Evolutionary conservation across 2,113 vertebrate genomes (phyloP).

Genomic region (Emberiza fucata): DNA sequence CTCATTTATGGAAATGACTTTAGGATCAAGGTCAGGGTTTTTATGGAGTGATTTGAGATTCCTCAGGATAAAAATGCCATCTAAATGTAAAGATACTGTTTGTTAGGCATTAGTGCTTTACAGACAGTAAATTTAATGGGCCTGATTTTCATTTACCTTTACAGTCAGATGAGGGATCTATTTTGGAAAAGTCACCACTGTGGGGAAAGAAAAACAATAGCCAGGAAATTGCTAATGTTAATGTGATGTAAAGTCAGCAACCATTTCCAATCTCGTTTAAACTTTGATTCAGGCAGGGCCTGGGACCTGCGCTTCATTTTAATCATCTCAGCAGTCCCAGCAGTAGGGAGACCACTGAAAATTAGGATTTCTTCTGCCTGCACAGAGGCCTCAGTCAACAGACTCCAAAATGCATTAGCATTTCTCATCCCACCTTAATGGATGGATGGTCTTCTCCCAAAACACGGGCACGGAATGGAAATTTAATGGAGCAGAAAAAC

Average conservation of each 20-base stretch:
- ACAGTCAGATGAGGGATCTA: conserved; percentile 53
- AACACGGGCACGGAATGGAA: not conserved
- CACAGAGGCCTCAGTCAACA: conserved; percentile 30
- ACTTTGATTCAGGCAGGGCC: conserved; percentile 57
- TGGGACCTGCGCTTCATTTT: conserved; percentile 43
- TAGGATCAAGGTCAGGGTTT: conserved; percentile 37
- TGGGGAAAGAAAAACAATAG: conserved; percentile 62
- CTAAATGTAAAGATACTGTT: conserved; percentile 63
- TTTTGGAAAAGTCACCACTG: conserved; percentile 63
- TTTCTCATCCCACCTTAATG: not conserved
- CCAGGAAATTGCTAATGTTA: conserved; percentile 66
- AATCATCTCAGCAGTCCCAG: conserved; percentile 49
- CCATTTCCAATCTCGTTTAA: conserved; percentile 56
- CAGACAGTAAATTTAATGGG: conserved; percentile 66
- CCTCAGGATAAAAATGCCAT: conserved; percentile 55
- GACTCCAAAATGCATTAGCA: conserved; percentile 34
- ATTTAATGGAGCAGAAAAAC: conserved; percentile 9
- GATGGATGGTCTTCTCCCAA: conserved; percentile 47
- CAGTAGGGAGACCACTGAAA: conserved; percentile 29
- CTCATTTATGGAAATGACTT: not conserved
- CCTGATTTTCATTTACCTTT: conserved; percentile 57
- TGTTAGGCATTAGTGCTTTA: conserved; percentile 62
- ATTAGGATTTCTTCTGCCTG: conserved; percentile 8
- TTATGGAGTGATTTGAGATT: conserved; percentile 45
- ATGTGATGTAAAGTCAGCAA: conserved; percentile 59